These are phyloP conservation scores for Erythrolamprus reginae DNA, from an alignment of 2,113 vertebrate species.

Conservation along the genomic window DNA sequence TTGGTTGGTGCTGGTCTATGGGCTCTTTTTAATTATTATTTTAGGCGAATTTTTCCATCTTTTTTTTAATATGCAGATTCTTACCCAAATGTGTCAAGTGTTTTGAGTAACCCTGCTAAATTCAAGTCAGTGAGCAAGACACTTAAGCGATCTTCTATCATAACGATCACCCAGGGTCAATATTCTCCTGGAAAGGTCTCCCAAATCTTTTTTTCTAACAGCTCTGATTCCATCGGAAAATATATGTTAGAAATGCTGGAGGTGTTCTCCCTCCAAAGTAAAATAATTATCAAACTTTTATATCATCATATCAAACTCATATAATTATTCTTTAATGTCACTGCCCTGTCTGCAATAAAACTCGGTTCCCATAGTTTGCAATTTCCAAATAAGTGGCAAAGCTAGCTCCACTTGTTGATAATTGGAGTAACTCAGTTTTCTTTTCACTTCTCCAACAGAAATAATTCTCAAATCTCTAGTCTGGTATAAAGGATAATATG, in stretches of 20 bases:
- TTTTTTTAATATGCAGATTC: neutral
- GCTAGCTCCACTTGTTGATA: neutral
- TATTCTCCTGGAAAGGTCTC: neutral
- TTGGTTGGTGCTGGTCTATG: too few relatives aligned
- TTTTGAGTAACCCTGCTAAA: neutral
- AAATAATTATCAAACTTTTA: neutral
- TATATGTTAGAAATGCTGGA: neutral
- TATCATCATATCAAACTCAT: neutral
- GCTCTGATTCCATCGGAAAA: neutral
- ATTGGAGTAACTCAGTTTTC: neutral
- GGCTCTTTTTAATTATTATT: too few relatives aligned
- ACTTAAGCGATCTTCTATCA: neutral
- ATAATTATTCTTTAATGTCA: neutral
- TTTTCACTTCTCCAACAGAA: neutral
- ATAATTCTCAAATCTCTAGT: neutral
- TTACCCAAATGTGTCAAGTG: neutral
- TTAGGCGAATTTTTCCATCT: too few relatives aligned
- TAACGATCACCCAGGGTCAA: neutral
- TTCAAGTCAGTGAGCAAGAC: neutral
- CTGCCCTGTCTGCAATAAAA: neutral
- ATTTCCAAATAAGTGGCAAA: neutral
- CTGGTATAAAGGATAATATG: neutral
- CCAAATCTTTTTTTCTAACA: neutral
- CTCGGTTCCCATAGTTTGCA: neutral
- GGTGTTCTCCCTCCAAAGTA: too few relatives aligned